phyloP scores from a whole-genome alignment of 2,113 vertebrate species.

The Hydrochoerus hydrochaeris region DNA sequence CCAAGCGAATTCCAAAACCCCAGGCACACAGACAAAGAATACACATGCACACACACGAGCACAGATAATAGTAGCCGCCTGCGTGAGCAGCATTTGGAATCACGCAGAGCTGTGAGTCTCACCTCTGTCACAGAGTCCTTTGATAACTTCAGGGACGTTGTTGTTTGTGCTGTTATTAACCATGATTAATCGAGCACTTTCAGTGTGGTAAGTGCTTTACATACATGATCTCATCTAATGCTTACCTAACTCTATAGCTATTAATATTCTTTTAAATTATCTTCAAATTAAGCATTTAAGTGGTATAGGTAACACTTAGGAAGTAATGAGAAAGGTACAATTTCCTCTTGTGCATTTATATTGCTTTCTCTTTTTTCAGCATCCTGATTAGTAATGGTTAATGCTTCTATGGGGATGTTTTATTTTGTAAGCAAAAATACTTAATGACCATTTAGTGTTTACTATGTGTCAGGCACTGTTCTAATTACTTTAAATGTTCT shows the following conservation, averaged over 20 bases:
- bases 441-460: slow-evolving; percentile 37
- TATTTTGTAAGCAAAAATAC: slow-evolving; percentile 24
- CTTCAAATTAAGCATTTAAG: slow-evolving; percentile 41
- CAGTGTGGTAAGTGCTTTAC: not conserved
- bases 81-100: not conserved
- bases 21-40: not conserved
- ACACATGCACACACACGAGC: not conserved
- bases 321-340: slow-evolving; percentile 37
- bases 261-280: slow-evolving; percentile 6
- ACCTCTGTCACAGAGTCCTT: not conserved
- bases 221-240: slow-evolving; percentile 11
- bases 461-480: not conserved
- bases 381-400: slow-evolving; percentile 47
- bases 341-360: slow-evolving; percentile 7
- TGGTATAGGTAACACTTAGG: not conserved
- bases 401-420: not conserved
- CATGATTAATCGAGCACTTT: slow-evolving; percentile 8
- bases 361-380: slow-evolving; percentile 1
- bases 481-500: not conserved
- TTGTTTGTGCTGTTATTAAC: not conserved
- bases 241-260: not conserved
- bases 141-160: not conserved
- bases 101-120: not conserved
- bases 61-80: not conserved
- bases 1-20: not conserved